Evolutionary conservation across 2,888 invertebrate genomes (phyloP), one percentile per base, ranked within the genome.

Genomic region (Nephrotoma appendiculata): DNA sequence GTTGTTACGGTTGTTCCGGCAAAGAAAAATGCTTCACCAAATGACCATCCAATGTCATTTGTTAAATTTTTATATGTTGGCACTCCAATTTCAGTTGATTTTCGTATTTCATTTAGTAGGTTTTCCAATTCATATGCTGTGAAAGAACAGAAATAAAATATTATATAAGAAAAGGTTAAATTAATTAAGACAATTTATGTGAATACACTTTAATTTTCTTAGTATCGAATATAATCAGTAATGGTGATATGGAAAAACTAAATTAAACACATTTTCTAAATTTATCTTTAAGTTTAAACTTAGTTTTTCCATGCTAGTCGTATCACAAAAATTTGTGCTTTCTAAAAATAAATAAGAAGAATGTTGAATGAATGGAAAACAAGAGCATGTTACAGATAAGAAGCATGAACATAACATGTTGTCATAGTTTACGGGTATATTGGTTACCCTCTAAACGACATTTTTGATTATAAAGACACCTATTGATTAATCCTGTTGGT

Each of bases 1-100:
- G 97, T 98, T n/a, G 97, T 97, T 87, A 98, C 94, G 7, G 97
- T 95, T 0, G 97, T 97, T 86, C 95, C 95, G 0, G 97, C 95
- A 91, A 98, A 98, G 93, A 98, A 97, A 87, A 98, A 92, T 0
- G 97, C 96, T 91, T 97, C 97, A 41, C 97, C 97, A 90, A 97
- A 97, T 90, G 96, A 96, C 98, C 97, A 98, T 91, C 97, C 97
- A 11, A 96, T 95, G 88, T 96, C 96, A 2, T 94, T 94, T 86
- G 95, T 95, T 43, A 94, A 94, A 92, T 97, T 97, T 87, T 94
- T 93, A 0, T 94, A 93, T 0, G 96, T 95, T 0, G 95, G 95
- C 83, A 97, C 96, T 0, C 97, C 97, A 86, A 95, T 93, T 91
- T 95, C 95, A 90, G 94, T 95, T 11, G 96, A 96, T 44, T 93